Evolutionary conservation across 2,113 vertebrate genomes (phyloP), one percentile per base, ranked within the genome.

Genomic region (Felis chaus): DNA sequence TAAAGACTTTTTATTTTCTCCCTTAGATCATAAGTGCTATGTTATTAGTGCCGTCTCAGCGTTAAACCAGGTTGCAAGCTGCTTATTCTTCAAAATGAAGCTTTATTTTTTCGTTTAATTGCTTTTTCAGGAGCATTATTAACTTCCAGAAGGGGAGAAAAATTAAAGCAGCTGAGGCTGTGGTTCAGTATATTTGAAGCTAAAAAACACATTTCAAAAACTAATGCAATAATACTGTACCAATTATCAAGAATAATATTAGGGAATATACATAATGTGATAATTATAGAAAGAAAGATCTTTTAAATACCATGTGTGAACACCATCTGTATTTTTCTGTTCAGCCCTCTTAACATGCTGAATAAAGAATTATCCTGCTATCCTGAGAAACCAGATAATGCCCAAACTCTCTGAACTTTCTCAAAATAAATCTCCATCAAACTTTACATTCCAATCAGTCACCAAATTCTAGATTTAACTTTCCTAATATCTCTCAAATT

Each of bases 31-130:
- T 98, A 98, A 98, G 97, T 97, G 96, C 98, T 97, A 66, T 95
- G 96, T 95, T 98, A 98, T 98, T 98, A 98, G 97, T 98, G 98
- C 98, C 97, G 0, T 97, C 98, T 98, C 98, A 99, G 98, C 98
- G 14, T 98, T 98, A 98, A 98, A 97, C 89, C 98, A 98, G 98
- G 97, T 98, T 98, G 98, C 98, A 98, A 98, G 98, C 98, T 98
- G 98, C 98, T 98, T 98, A 98, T 98, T 98, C 98, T 98, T 98
- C 98, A 98, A 98, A 98, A 98, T 97, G 98, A 98, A 98, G 98
- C 97, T 98, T 98, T 98, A 97, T 98, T 98, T 98, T 98, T 98
- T 81, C 97, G 98, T 97, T 98, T 98, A 98, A 99, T 99, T 99
- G 98, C 98, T 97, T 98, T 98, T 98, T 94, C 96, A 98, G 98